A percentile compares a stretch with the other conserved stretches of the same genome.
phyloP scores from a whole-genome alignment of 2,888 invertebrate genomes.

The Cantharis lateralis region DNA sequence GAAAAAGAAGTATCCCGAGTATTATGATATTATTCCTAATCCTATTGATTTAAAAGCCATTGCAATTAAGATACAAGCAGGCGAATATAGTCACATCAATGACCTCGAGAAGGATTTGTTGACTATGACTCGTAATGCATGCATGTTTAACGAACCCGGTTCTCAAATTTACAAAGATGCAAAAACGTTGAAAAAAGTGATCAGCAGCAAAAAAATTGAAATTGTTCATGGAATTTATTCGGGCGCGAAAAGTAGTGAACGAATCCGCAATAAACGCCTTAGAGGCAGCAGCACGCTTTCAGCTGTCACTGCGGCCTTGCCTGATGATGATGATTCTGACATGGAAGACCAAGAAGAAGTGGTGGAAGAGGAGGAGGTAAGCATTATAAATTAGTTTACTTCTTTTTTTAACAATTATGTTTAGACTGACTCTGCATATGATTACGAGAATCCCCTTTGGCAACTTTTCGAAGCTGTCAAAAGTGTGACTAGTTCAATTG shows the following conservation, averaged over 20 bases:
- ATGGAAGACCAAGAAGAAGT: slow-evolving; percentile 63
- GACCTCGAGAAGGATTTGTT: slow-evolving; percentile 90
- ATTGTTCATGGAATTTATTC: slow-evolving; percentile 70
- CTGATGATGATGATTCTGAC: slow-evolving; percentile 68
- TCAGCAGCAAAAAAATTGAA: slow-evolving; percentile 70
- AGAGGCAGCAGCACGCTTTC: slow-evolving; percentile 61
- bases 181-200: slow-evolving; percentile 82
- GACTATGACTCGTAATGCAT: slow-evolving; percentile 93
- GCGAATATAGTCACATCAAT: slow-evolving; percentile 74
- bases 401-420: slow-evolving; percentile 43
- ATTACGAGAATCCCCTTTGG: slow-evolving; percentile 83
- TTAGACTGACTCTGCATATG: slow-evolving; percentile 41
- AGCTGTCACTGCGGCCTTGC: slow-evolving; percentile 64
- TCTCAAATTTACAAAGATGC: slow-evolving; percentile 97
- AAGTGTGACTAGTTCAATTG: slow-evolving; percentile 65
- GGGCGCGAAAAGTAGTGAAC: slow-evolving; percentile 70
- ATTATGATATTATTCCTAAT: slow-evolving; percentile 90
- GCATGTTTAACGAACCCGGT: slow-evolving; percentile 94
- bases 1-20: slow-evolving; percentile 91
- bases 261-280: slow-evolving; percentile 67
- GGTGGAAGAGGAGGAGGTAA: slow-evolving; percentile 54
- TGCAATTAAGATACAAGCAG: slow-evolving; percentile 86
- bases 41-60: slow-evolving; percentile 95
- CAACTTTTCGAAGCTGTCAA: slow-evolving; percentile 85
- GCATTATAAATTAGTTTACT: background rate